Conservation (phyloP, 2,113 vertebrate genomes). For the Thalassarche chlororhynchos region DNA sequence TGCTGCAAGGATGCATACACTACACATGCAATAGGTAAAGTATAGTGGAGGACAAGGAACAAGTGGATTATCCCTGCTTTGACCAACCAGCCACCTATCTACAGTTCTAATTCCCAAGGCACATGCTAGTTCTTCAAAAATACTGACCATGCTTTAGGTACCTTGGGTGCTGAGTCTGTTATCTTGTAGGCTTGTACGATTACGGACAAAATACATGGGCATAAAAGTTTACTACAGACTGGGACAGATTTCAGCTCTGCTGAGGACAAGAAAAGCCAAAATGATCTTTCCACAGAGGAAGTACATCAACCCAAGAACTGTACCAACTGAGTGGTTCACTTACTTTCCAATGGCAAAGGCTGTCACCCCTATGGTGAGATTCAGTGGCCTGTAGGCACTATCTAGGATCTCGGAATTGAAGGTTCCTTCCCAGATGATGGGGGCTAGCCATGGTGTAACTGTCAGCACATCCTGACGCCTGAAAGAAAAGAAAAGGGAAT, state of each 20-base stretch:
- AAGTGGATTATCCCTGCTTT: background rate
- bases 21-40: background rate
- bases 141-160: background rate
- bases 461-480: constrained; percentile 66
- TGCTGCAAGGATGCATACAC: background rate
- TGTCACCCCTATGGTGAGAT: constrained; percentile 72
- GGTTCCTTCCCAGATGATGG: constrained; percentile 82
- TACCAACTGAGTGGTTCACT: background rate
- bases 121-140: background rate
- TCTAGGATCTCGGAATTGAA: constrained; percentile 60
- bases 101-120: background rate
- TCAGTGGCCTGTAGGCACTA: constrained; percentile 54
- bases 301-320: background rate
- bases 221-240: background rate
- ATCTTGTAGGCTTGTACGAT: background rate
- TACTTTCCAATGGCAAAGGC: constrained; percentile 77
- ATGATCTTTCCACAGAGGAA: background rate
- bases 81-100: background rate
- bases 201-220: background rate
- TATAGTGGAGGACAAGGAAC: background rate
- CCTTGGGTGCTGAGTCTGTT: background rate
- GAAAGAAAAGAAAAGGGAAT: background rate
- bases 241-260: background rate
- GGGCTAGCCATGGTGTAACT: constrained; percentile 79
- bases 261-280: background rate